These are phyloP conservation scores for Guaruba guarouba DNA, from an alignment of 2,113 vertebrate species.

Conservation along the genomic window DNA sequence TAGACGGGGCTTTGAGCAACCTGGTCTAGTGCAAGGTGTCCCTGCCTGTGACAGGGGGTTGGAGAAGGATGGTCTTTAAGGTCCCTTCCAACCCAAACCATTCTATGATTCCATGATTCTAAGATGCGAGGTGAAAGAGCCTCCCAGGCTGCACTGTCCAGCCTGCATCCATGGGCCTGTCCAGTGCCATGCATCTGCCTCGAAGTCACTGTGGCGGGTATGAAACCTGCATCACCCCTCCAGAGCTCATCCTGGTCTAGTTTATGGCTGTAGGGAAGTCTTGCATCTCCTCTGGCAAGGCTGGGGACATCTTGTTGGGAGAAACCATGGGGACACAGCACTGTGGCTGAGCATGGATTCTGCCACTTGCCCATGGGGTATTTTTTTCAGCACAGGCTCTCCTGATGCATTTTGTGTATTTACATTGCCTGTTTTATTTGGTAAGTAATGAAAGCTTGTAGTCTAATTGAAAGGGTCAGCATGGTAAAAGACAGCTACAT, in stretches of 20 bases:
- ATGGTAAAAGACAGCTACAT: background rate
- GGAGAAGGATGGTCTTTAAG: background rate
- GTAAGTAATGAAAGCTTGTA: background rate
- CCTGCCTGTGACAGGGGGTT: background rate
- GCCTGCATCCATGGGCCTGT: background rate
- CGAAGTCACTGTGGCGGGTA: too few relatives aligned
- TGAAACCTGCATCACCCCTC: background rate
- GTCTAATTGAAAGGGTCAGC: background rate
- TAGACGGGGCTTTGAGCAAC: background rate
- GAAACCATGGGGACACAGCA: rapidly evolving
- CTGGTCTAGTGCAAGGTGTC: background rate
- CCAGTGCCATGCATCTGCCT: rapidly evolving
- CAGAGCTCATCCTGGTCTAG: rapidly evolving
- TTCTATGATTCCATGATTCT: background rate
- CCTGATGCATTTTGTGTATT: background rate
- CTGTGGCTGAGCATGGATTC: background rate
- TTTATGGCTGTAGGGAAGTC: background rate
- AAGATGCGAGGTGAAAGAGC: background rate
- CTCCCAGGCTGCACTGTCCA: background rate
- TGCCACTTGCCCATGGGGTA: background rate
- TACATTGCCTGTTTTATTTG: background rate
- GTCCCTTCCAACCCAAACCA: background rate
- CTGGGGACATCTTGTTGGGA: background rate
- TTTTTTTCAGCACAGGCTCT: background rate
- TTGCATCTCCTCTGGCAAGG: rapidly evolving